Evolutionary conservation across 2,888 invertebrate species (phyloP), one percentile per base, ranked within the genome.

Genomic region (Drosophila gaucha): DNA sequence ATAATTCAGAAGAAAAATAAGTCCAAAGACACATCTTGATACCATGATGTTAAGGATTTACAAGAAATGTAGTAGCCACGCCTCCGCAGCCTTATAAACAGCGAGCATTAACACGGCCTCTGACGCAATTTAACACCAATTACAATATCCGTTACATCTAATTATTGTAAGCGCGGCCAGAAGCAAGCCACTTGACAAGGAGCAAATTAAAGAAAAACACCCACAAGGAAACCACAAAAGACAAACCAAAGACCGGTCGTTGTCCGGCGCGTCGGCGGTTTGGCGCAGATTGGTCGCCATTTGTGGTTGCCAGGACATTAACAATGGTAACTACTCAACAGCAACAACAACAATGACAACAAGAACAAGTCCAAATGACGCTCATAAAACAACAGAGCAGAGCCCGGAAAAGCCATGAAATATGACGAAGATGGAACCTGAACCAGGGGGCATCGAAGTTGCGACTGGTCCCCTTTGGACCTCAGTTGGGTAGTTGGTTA

Each of bases 91-190:
- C 68, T 60, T 62, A 68, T 59, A 67, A 73, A 83, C 59, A 63
- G 58, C 75, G 86, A 78, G 80, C 89, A 89, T 86, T 88, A 89
- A 88, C 89, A 86, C 85, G 84, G 86, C 85, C 89, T 73, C 77
- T 73, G 84, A 88, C 88, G 79, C 90, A 91, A 91, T 90, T 91
- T 91, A 91, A 91, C 91, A 91, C 91, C 91, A 91, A 91, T 91
- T 91, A 91, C 91, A 91, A 91, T 91, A 91, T 91, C 90, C 90
- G 89, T 91, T 90, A 91, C 91, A 91, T 90, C 91, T 91, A 91
- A 91, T 91, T 91, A 90, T 89, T 85, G 79, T 77, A 68, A 73
- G 71, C 67, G 57, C 66, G 60, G 74, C 75, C 76, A 68, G 63
- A 67, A 74, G 79, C 71, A 80, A 83, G 88, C 84, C 83, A 76